A percentile compares a stretch with the other conserved stretches of the same genome.
Evolutionary conservation across 2,797 vertebrate species (phyloP).

Genomic region (Trachurus trachurus): DNA sequence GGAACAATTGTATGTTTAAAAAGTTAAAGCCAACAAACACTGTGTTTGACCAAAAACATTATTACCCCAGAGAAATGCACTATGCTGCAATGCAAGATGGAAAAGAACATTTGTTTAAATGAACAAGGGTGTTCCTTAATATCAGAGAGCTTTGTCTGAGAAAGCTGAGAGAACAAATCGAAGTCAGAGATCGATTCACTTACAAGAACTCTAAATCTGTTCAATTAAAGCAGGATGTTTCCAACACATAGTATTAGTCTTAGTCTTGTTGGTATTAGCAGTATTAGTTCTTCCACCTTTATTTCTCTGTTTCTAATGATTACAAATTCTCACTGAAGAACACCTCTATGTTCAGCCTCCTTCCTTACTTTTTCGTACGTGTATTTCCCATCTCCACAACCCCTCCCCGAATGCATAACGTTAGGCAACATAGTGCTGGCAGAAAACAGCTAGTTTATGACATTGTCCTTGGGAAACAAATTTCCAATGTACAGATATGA

Average conservation of each 20-base stretch:
- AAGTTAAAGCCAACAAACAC: slow-evolving; percentile 85
- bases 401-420: slow-evolving; percentile 80
- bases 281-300: background rate
- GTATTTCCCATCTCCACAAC: slow-evolving; percentile 47
- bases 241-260: too few species aligned
- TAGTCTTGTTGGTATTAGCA: background rate
- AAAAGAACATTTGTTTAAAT: slow-evolving; percentile 65
- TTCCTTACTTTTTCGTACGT: slow-evolving; percentile 58
- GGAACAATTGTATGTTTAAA: slow-evolving; percentile 88
- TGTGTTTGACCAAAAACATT: slow-evolving; percentile 80
- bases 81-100: slow-evolving; percentile 54
- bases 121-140: slow-evolving; percentile 25
- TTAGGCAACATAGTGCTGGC: slow-evolving; percentile 87
- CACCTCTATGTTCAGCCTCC: slow-evolving; percentile 52
- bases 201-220: slow-evolving; percentile 27
- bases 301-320: slow-evolving; percentile 27
- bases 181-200: slow-evolving; percentile 29
- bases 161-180: slow-evolving; percentile 32
- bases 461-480: slow-evolving; percentile 96
- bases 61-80: slow-evolving; percentile 73
- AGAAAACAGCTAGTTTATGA: slow-evolving; percentile 97
- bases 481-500: slow-evolving; percentile 98
- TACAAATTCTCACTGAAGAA: slow-evolving; percentile 24
- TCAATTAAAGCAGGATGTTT: slow-evolving; percentile 22
- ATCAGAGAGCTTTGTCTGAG: slow-evolving; percentile 24